Percentiles rank a stretch among this genome's conserved stretches.
phyloP scores from a whole-genome alignment of 2,888 invertebrate species.

The Hesperia comma region DNA sequence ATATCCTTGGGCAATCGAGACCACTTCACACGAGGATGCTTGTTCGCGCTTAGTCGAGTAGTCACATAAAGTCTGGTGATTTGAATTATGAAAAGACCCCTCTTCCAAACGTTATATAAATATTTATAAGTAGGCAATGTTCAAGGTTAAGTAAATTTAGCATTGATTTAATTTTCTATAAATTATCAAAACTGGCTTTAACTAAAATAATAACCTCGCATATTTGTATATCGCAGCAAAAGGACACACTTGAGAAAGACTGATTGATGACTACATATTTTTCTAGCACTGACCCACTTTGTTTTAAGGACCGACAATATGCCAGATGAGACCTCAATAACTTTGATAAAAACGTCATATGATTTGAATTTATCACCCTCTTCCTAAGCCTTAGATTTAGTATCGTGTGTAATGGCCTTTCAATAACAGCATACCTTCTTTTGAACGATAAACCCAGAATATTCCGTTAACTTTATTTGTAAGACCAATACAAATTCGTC shows the following conservation, averaged over 20 bases:
- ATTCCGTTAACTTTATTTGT: neutral
- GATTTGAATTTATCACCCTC: too few relatives aligned
- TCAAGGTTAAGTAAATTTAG: constrained; percentile 21
- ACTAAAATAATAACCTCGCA: constrained; percentile 5
- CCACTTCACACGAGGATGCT: too few relatives aligned
- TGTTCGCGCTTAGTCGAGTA: too few relatives aligned
- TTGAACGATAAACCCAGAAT: too few relatives aligned
- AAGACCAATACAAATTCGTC: constrained; percentile 1
- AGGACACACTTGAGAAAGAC: constrained; percentile 22
- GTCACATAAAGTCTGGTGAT: too few relatives aligned
- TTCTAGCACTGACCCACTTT: too few relatives aligned
- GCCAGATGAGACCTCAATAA: too few relatives aligned
- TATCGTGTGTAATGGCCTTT: too few relatives aligned
- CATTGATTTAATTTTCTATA: constrained; percentile 20
- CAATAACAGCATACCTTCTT: too few relatives aligned
- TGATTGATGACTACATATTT: neutral
- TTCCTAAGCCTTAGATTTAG: too few relatives aligned
- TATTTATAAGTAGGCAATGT: constrained; percentile 17
- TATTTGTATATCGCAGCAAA: neutral
- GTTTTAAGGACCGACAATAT: neutral
- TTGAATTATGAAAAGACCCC: constrained; percentile 3
- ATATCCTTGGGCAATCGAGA: too few relatives aligned
- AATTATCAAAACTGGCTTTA: constrained; percentile 20
- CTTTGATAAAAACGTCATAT: too few relatives aligned
- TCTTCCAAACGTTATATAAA: constrained; percentile 12